These are phyloP conservation scores for Apogon hyalosoma DNA, from an alignment of 2,797 vertebrate species.

Conservation along the genomic window DNA sequence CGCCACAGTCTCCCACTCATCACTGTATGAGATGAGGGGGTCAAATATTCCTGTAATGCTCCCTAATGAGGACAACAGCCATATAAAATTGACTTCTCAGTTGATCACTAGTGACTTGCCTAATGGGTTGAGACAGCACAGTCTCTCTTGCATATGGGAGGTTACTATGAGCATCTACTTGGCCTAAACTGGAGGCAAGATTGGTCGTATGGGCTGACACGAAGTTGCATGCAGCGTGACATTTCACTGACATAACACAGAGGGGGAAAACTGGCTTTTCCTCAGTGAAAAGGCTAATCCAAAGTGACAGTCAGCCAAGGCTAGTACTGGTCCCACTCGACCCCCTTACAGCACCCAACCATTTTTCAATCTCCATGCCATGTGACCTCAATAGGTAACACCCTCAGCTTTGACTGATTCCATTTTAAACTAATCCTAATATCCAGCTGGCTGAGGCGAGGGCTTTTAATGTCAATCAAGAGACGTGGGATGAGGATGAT, in stretches of 20 bases:
- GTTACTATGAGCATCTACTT: slow-evolving; percentile 64
- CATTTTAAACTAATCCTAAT: slow-evolving; percentile 60
- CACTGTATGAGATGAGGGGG: slow-evolving; percentile 44
- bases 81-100: slow-evolving; percentile 50
- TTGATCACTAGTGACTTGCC: slow-evolving; percentile 49
- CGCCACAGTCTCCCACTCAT: slow-evolving; percentile 27
- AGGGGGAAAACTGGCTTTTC: slow-evolving; percentile 50
- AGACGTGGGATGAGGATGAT: neutral
- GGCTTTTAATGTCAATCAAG: slow-evolving; percentile 44
- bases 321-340: slow-evolving; percentile 48
- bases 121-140: slow-evolving; percentile 56
- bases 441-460: slow-evolving; percentile 38
- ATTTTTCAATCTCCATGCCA: slow-evolving; percentile 59
- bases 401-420: slow-evolving; percentile 66
- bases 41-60: slow-evolving; percentile 52
- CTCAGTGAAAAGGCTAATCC: slow-evolving; percentile 76
- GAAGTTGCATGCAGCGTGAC: slow-evolving; percentile 72
- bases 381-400: slow-evolving; percentile 79
- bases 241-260: slow-evolving; percentile 74
- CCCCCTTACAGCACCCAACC: slow-evolving; percentile 27
- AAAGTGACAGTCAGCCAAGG: slow-evolving; percentile 83
- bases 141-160: slow-evolving; percentile 52
- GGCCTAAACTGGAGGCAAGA: slow-evolving; percentile 75
- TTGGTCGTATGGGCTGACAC: slow-evolving; percentile 64
- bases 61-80: slow-evolving; percentile 62